phyloP scores from a whole-genome alignment of 2,113 vertebrate genomes.

The Nibea albiflora region DNA sequence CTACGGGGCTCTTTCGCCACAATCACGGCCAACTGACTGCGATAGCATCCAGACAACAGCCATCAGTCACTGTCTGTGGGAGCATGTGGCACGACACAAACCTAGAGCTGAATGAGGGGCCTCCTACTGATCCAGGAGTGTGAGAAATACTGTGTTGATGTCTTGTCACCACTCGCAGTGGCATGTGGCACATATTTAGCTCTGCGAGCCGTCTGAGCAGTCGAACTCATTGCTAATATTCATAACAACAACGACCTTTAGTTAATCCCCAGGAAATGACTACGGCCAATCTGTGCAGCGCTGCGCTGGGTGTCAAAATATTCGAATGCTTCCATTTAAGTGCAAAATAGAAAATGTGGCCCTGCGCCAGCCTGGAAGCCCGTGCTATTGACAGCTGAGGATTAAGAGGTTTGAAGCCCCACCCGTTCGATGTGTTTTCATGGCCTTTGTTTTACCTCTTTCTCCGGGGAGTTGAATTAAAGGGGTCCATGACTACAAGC shows the following conservation, averaged over 20 bases:
- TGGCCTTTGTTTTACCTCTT: conserved; percentile 69
- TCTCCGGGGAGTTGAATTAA: conserved; percentile 68
- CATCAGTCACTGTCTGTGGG: conserved; percentile 43
- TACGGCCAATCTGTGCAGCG: neutral
- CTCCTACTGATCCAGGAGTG: conserved; percentile 23
- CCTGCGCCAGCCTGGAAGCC: neutral
- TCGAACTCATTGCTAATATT: neutral
- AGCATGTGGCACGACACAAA: conserved; percentile 34
- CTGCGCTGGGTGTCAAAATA: conserved; percentile 31
- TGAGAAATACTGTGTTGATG: conserved; percentile 37
- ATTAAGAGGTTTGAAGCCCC: conserved; percentile 52
- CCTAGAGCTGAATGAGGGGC: conserved; percentile 6
- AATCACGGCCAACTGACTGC: conserved; percentile 8
- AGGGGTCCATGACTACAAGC: conserved; percentile 61
- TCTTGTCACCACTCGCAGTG: conserved; percentile 12
- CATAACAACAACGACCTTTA: conserved; percentile 15
- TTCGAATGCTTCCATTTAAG: conserved; percentile 12
- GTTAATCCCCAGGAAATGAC: conserved; percentile 48
- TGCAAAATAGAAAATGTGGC: conserved; percentile 3
- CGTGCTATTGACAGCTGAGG: conserved; percentile 6
- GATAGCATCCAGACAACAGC: conserved; percentile 39
- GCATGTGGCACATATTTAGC: conserved; percentile 1
- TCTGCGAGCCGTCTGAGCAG: neutral
- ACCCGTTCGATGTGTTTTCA: conserved; percentile 62
- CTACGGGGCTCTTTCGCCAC: conserved; percentile 15